phyloP scores from a whole-genome alignment of 2,113 vertebrate genomes.

The Prochilodus magdalenae region DNA sequence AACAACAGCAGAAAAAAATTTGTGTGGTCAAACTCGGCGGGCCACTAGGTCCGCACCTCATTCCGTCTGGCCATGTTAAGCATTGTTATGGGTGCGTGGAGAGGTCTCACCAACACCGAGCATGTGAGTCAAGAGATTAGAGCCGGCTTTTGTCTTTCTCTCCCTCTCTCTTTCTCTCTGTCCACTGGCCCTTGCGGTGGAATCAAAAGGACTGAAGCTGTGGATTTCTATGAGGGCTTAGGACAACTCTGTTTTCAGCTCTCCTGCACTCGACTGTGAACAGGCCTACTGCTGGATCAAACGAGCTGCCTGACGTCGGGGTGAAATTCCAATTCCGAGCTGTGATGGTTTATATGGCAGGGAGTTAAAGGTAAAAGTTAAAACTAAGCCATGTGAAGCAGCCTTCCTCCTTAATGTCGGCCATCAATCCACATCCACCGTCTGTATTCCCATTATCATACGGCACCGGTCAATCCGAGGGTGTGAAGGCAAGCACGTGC shows the following conservation, averaged over 20 bases:
- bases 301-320: neutral
- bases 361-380: too few relatives aligned
- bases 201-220: conserved; percentile 1
- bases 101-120: conserved; percentile 63
- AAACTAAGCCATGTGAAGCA: too few relatives aligned
- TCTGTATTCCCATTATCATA: too few relatives aligned
- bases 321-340: neutral
- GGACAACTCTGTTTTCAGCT: conserved; percentile 11
- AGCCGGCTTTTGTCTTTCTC: conserved; percentile 54
- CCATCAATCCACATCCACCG: too few relatives aligned
- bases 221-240: conserved; percentile 17
- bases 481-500: too few relatives aligned
- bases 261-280: conserved; percentile 1
- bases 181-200: conserved; percentile 17
- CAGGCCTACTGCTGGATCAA: neutral
- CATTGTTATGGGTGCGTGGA: conserved; percentile 58
- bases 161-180: conserved; percentile 52
- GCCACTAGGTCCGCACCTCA: neutral
- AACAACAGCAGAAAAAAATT: neutral
- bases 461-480: too few relatives aligned
- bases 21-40: neutral
- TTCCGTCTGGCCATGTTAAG: conserved; percentile 21
- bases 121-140: conserved; percentile 77
- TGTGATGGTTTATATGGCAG: neutral
- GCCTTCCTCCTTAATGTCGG: too few relatives aligned